Evolutionary conservation across 2,797 vertebrate genomes (phyloP).

Genomic region (Aulostomus chinensis): DNA sequence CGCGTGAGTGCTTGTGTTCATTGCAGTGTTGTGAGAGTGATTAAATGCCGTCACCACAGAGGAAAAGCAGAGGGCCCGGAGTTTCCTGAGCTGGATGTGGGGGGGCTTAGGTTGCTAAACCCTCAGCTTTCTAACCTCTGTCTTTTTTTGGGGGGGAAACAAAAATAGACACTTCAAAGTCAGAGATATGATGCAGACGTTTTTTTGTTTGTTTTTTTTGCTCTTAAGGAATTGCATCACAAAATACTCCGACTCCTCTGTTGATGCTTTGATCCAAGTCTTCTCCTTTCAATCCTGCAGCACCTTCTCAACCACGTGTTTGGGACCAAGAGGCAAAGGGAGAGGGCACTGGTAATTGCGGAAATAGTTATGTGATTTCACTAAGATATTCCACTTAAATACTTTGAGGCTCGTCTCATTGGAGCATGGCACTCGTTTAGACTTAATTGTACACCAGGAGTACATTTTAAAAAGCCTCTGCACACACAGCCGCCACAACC

Average conservation of each 20-base stretch:
- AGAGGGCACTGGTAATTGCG: constrained; percentile 35
- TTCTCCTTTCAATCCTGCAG: constrained; percentile 8
- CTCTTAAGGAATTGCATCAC: constrained; percentile 9
- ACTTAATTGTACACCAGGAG: constrained; percentile 15
- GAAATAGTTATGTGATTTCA: constrained; percentile 56
- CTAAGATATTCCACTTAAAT: constrained; percentile 45
- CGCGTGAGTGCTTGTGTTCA: constrained; percentile 27
- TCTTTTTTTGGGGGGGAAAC: constrained; percentile 43
- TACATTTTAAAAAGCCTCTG: constrained; percentile 3
- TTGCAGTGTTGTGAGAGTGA: constrained; percentile 43
- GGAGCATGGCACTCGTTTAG: constrained; percentile 16
- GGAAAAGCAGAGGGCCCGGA: constrained; percentile 58
- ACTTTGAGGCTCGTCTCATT: constrained; percentile 31
- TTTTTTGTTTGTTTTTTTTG: too few species aligned
- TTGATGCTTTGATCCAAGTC: constrained; percentile 8
- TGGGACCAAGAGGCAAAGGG: constrained; percentile 30
- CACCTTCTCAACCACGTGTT: constrained; percentile 24
- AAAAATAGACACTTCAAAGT: constrained; percentile 48
- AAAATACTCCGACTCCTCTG: constrained; percentile 14
- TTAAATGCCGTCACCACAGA: constrained; percentile 51
- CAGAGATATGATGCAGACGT: constrained; percentile 24
- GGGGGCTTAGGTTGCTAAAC: constrained; percentile 30
- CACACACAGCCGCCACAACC: neutral
- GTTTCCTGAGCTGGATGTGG: constrained; percentile 63
- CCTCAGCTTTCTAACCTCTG: constrained; percentile 19